Evolutionary conservation across 2,113 vertebrate genomes (phyloP).

Genomic region (Lampris incognitus): DNA sequence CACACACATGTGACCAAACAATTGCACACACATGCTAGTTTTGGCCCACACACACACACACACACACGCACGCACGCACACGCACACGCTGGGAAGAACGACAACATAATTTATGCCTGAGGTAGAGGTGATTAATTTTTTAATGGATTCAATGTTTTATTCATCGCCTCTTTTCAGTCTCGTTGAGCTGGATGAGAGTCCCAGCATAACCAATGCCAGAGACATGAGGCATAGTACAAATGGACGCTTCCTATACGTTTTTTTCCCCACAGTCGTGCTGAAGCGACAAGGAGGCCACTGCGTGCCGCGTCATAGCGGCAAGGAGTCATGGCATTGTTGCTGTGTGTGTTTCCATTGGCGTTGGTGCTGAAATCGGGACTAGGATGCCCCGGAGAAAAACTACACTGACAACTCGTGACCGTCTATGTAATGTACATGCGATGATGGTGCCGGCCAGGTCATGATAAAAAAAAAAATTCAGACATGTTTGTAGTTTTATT

Average conservation of each 20-base stretch:
- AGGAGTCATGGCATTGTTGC: no score
- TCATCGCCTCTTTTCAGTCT: slow-evolving; percentile 73
- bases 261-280: no score
- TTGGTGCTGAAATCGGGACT: no score
- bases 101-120: slow-evolving; percentile 79
- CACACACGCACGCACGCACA: slow-evolving; percentile 11
- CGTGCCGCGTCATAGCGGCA: no score
- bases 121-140: slow-evolving; percentile 82
- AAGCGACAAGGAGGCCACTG: no score
- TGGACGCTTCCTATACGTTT: neutral
- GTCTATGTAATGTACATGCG: no score
- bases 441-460: no score
- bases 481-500: no score
- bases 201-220: slow-evolving; percentile 51
- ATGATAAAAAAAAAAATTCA: no score
- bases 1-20: neutral
- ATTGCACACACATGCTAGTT: neutral
- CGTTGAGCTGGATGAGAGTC: slow-evolving; percentile 56
- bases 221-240: slow-evolving; percentile 49
- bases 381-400: no score
- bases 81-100: slow-evolving; percentile 61
- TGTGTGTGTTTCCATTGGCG: no score
- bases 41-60: neutral
- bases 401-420: no score
- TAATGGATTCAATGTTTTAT: slow-evolving; percentile 84